A percentile compares a stretch with the other conserved stretches of the same genome.
Evolutionary conservation across 2,797 vertebrate species (phyloP).

Genomic region (Catostomus latipinnis): DNA sequence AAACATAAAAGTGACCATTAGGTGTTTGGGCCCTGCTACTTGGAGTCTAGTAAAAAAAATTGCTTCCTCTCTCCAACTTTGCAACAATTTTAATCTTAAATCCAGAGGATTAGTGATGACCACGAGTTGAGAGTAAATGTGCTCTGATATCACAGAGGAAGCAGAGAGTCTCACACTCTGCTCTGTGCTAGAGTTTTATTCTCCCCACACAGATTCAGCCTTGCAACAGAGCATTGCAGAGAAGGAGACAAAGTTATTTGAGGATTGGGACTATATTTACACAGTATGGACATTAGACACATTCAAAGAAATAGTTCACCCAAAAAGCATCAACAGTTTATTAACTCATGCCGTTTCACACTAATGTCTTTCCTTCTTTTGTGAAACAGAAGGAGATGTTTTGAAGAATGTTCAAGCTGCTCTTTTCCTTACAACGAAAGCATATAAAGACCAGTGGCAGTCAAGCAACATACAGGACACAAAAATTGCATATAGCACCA

Average conservation of each 20-base stretch:
- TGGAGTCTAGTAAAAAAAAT: constrained; percentile 2
- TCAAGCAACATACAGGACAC: too few relatives aligned
- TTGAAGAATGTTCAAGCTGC: too few relatives aligned
- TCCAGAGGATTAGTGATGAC: constrained; percentile 14
- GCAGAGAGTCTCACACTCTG: too few relatives aligned
- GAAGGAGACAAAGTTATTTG: neutral
- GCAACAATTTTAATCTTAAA: constrained; percentile 21
- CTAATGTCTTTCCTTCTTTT: neutral
- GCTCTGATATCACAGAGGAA: constrained; percentile 7
- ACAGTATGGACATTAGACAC: too few relatives aligned
- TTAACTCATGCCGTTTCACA: neutral
- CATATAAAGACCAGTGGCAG: too few relatives aligned
- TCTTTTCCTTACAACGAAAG: too few relatives aligned
- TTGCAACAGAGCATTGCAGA: neutral
- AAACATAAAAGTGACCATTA: neutral
- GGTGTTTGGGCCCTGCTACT: neutral
- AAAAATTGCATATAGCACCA: too few relatives aligned
- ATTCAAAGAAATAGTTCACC: too few relatives aligned
- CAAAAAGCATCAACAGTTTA: too few relatives aligned
- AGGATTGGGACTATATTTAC: neutral
- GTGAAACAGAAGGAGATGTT: too few relatives aligned
- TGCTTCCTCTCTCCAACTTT: constrained; percentile 9
- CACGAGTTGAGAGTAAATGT: constrained; percentile 22
- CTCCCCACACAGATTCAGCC: neutral
- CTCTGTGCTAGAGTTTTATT: constrained; percentile 1